phyloP scores from a whole-genome alignment of 2,113 vertebrate species.

The Xenopus laevis region DNA sequence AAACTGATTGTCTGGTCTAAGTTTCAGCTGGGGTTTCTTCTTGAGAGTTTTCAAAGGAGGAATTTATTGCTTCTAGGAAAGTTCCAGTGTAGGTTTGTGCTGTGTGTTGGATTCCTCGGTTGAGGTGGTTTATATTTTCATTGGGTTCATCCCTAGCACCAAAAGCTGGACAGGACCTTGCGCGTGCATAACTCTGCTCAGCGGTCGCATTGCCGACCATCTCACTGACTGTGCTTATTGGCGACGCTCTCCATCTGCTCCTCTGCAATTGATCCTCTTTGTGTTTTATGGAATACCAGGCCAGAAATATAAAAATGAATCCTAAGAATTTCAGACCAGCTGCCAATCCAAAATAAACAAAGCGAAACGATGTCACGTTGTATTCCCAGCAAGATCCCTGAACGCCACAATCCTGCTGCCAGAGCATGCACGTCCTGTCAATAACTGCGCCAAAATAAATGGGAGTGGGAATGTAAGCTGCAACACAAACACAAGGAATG shows the following conservation, averaged over 20 bases:
- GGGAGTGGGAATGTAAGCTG: conserved; percentile 98
- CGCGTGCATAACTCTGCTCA: conserved; percentile 77
- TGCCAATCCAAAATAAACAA: conserved; percentile 96
- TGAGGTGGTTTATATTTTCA: conserved; percentile 57
- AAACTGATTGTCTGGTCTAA: conserved; percentile 57
- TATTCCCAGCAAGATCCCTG: conserved; percentile 98
- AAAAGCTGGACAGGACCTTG: conserved; percentile 87
- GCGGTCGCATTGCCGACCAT: conserved; percentile 69
- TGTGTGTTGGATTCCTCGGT: conserved; percentile 65
- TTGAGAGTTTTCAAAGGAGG: conserved; percentile 61
- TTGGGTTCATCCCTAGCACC: conserved; percentile 65
- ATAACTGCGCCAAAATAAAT: conserved; percentile 98
- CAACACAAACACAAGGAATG: conserved; percentile 41
- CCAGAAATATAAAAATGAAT: conserved; percentile 97
- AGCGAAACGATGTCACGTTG: conserved; percentile 93
- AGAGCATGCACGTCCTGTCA: conserved; percentile 98
- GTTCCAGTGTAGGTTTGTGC: conserved; percentile 81
- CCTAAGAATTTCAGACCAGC: conserved; percentile 95
- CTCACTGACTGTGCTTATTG: conserved; percentile 88
- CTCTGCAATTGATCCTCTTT: conserved; percentile 82
- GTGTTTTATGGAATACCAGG: conserved; percentile 96
- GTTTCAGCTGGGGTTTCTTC: conserved; percentile 69
- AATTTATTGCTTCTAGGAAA: conserved; percentile 83
- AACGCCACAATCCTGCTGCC: conserved; percentile 95
- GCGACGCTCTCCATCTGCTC: conserved; percentile 68